phyloP scores from a whole-genome alignment of 2,113 vertebrate genomes.

The Aldabrachelys gigantea region DNA sequence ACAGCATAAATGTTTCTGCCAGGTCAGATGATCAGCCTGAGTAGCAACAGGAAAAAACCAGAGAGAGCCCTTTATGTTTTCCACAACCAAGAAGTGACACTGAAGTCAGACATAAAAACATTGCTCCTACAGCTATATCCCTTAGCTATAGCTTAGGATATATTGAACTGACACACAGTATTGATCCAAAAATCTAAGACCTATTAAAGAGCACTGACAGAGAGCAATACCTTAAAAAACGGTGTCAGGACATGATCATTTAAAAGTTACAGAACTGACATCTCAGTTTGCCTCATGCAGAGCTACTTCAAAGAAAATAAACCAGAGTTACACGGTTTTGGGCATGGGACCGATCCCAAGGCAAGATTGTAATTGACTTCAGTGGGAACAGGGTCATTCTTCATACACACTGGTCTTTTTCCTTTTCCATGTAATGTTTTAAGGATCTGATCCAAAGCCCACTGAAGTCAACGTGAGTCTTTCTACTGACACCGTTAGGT shows the following conservation, averaged over 20 bases:
- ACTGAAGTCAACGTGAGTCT: not conserved
- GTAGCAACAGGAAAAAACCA: not conserved
- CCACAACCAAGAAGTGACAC: not conserved
- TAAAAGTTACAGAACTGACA: rapidly evolving
- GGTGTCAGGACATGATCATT: not conserved
- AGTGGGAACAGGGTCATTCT: not conserved
- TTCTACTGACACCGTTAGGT: rapidly evolving
- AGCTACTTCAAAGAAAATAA: not conserved
- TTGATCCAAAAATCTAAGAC: not conserved
- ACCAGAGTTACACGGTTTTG: not conserved
- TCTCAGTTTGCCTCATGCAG: not conserved
- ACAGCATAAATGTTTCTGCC: not conserved
- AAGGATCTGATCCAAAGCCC: not conserved
- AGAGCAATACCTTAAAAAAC: rapidly evolving
- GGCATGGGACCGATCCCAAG: not conserved
- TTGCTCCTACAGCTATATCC: not conserved
- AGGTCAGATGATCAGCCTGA: not conserved
- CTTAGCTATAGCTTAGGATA: not conserved
- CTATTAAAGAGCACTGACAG: not conserved
- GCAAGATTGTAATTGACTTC: not conserved
- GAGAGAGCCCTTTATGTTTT: not conserved
- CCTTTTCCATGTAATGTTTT: not conserved
- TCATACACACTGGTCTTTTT: not conserved
- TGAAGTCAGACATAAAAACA: not conserved
- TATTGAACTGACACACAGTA: rapidly evolving